A percentile compares a stretch with the other conserved stretches of the same genome.
Evolutionary conservation across 2,888 invertebrate species (phyloP).

Genomic region (Coenonympha arcania): DNA sequence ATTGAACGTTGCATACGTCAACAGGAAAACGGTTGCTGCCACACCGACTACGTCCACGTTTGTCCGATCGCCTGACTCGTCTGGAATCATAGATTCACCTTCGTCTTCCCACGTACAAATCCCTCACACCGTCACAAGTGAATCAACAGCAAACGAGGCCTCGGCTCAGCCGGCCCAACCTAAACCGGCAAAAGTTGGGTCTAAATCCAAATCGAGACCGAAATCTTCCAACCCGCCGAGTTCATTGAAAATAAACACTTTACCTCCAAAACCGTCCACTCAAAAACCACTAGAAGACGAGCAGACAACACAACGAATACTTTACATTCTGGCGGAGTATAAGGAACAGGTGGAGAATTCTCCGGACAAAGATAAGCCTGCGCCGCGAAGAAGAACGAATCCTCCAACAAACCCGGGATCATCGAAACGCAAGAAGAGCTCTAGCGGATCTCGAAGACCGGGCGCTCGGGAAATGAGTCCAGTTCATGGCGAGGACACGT

Average conservation of each 20-base stretch:
- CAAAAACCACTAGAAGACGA: conserved; percentile 87
- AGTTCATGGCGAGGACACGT: conserved; percentile 77
- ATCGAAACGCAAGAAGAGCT: conserved; percentile 80
- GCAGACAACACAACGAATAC: conserved; percentile 84
- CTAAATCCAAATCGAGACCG: conserved; percentile 70
- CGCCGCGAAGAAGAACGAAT: conserved; percentile 82
- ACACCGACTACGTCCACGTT: conserved; percentile 52
- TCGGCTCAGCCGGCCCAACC: conserved; percentile 34
- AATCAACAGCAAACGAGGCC: conserved; percentile 40
- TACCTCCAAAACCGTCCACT: conserved; percentile 71
- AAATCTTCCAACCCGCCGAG: conserved; percentile 73
- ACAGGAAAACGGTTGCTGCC: conserved; percentile 54
- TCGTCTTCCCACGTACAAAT: conserved; percentile 51
- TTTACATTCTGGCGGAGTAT: conserved; percentile 85
- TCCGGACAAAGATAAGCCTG: conserved; percentile 87
- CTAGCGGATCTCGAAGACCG: conserved; percentile 74
- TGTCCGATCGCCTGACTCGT: conserved; percentile 61
- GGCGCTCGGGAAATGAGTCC: conserved; percentile 75
- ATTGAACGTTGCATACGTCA: conserved; percentile 60
- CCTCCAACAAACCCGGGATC: conserved; percentile 82
- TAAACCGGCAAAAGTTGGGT: conserved; percentile 48
- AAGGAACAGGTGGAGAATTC: conserved; percentile 86
- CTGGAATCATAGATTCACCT: conserved; percentile 52
- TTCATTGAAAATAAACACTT: conserved; percentile 77
- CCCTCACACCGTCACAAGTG: conserved; percentile 50